Percentiles rank a stretch among this genome's conserved stretches.
These are phyloP conservation scores for Microcebus lehilahytsara DNA, from an alignment of 2,113 vertebrate genomes.

Conservation along the genomic window DNA sequence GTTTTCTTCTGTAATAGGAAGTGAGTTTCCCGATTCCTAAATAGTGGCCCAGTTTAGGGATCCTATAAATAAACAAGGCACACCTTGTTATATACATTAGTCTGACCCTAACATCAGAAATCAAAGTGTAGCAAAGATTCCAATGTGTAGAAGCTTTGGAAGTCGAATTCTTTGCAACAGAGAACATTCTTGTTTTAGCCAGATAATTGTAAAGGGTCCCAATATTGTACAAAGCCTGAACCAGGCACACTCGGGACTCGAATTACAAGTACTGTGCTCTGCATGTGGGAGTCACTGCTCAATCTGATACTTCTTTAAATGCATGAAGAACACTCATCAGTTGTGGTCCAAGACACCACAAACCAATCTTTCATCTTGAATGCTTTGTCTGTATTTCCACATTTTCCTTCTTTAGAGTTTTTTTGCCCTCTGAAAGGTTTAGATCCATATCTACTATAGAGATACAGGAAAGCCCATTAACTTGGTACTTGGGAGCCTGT, in stretches of 20 bases:
- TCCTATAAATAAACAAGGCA: neutral
- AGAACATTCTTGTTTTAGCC: neutral
- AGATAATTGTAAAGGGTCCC: neutral
- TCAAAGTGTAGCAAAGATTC: neutral
- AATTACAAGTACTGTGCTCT: neutral
- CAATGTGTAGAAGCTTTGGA: neutral
- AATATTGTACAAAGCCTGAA: neutral
- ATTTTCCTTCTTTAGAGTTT: constrained; percentile 3
- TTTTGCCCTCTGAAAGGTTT: neutral
- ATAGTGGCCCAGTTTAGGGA: neutral
- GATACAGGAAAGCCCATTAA: neutral
- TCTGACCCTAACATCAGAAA: neutral
- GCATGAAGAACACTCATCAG: neutral
- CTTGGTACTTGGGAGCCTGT: neutral
- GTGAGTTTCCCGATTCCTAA: neutral
- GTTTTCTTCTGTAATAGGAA: neutral
- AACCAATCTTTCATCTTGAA: constrained; percentile 18
- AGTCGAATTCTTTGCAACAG: neutral
- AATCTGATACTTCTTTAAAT: neutral
- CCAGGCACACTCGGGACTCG: neutral
- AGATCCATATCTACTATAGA: constrained; percentile 5
- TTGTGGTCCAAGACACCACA: neutral
- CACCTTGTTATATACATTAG: neutral
- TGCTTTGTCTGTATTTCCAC: neutral
- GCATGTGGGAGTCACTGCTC: neutral